phyloP scores from a whole-genome alignment of 1,140 invertebrate species.

The Leptopilina clavipes region DNA sequence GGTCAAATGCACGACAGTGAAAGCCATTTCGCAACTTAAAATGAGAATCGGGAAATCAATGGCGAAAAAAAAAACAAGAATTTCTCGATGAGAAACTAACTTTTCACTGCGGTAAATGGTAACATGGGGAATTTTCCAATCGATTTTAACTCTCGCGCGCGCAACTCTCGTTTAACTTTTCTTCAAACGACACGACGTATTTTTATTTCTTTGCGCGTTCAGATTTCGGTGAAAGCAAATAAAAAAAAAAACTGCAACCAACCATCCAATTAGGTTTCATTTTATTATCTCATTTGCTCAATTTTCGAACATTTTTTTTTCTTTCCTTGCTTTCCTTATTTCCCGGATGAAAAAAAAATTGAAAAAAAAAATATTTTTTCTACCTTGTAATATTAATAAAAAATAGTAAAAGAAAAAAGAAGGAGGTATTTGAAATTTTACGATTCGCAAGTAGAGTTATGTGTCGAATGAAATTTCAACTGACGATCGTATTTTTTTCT shows the following conservation, averaged over 20 bases:
- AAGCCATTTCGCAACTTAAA: conserved; percentile 1
- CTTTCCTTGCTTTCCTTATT: too few relatives aligned
- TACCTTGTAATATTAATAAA: too few relatives aligned
- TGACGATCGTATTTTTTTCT: too few relatives aligned
- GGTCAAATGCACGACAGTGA: conserved; percentile 8
- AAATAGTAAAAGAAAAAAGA: too few relatives aligned
- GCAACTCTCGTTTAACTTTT: conserved; percentile 10
- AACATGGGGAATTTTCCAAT: conserved; percentile 12
- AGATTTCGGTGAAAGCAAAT: not conserved
- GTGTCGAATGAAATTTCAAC: too few relatives aligned
- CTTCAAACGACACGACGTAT: not conserved
- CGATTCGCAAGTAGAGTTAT: too few relatives aligned
- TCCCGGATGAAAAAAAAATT: too few relatives aligned
- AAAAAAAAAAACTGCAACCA: not conserved
- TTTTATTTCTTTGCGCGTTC: not conserved
- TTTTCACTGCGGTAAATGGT: not conserved
- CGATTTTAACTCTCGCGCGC: not conserved
- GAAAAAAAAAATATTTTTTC: too few relatives aligned
- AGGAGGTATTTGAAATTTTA: too few relatives aligned
- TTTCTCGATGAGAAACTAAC: not conserved
- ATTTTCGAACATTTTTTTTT: not conserved
- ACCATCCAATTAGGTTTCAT: conserved; percentile 21
- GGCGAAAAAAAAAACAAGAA: not conserved
- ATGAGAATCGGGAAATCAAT: not conserved
- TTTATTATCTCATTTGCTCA: not conserved